phyloP scores from a whole-genome alignment of 2,888 invertebrate genomes.

The Seira sanloemensis region DNA sequence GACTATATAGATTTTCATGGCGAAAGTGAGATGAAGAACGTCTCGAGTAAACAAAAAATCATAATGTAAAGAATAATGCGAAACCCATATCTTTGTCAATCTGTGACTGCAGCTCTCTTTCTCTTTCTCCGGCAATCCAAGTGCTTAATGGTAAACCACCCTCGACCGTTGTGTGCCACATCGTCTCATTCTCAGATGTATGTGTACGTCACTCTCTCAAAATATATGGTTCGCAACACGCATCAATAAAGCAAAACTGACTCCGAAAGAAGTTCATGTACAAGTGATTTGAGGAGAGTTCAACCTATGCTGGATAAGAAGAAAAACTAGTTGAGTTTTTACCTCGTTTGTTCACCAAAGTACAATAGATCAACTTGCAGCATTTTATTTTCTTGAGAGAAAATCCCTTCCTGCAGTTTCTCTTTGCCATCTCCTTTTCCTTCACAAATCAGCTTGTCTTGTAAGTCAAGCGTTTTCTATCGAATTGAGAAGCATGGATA shows the following conservation, averaged over 20 bases:
- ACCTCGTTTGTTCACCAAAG: not conserved
- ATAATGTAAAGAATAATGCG: slow-evolving; percentile 45
- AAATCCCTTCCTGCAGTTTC: not conserved
- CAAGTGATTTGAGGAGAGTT: slow-evolving; percentile 40
- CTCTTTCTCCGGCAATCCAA: slow-evolving; percentile 25
- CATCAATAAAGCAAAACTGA: slow-evolving; percentile 52
- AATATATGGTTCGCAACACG: no score
- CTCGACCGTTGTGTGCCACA: no score
- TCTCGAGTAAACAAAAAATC: slow-evolving; percentile 27
- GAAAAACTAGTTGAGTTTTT: not conserved
- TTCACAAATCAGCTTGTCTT: slow-evolving; percentile 16
- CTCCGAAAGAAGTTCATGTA: slow-evolving; percentile 41
- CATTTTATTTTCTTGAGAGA: not conserved
- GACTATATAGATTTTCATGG: not conserved
- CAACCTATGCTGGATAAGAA: no score
- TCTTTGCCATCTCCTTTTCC: not conserved
- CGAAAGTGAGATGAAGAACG: not conserved
- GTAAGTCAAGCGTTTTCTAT: not conserved
- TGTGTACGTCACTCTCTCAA: no score
- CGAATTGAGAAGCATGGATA: no score
- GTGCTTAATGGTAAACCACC: slow-evolving; percentile 29
- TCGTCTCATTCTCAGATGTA: no score
- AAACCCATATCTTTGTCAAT: slow-evolving; percentile 57
- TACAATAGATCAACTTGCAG: slow-evolving; percentile 7
- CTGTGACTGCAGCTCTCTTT: slow-evolving; percentile 30